Base-by-base conservation (phyloP, 2,113 vertebrate genomes). In the Megaleporinus macrocephalus region DNA sequence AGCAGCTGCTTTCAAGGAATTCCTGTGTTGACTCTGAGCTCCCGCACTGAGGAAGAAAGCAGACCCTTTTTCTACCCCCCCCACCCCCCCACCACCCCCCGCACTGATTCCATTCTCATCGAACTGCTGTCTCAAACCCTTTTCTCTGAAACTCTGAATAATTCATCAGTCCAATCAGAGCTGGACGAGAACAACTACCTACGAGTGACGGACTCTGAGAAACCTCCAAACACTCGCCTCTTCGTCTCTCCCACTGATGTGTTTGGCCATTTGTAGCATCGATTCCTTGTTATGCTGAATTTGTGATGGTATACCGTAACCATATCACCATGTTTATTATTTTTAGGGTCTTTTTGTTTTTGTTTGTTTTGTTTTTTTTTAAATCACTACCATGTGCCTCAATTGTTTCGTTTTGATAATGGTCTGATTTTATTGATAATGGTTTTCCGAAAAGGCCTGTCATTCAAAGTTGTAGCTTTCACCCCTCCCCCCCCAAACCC, bases 41-140 rank as follows among this genome's bases (percentile, higher is more conserved):
- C 61, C 49, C 18, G 24, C 55, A 71, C 22, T 33, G n/a, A 66
- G 71, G 69, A 76, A 27, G 65, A 49, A 36, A 27, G 36, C 27
- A 27, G 27, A 5, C 13, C 29, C 70, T 63, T 76, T 30, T 62
- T 77, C 36, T 61, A 61, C 69, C 73, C 73, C 62, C 70, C 3
- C 4, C 20, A 20, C 13, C 3, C 13, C 13, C 4, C 13, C 20
- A 2, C 16, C 49, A 2, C 16, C 49, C 41, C 49, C 83, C 85
- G 86, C 86, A 87, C 86, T 87, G 86, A 83, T 83, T 80, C 75
- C 77, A 76, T 77, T 30, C 59, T 66, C 49, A 57, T 78, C 65
- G 86, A 90, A 91, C 94, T 91, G 90, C 93, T 93, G 91, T 92
- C 92, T 76, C 59, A 30, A 78, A 65, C 44, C 26, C 24, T 76